Evolutionary conservation across 2,888 invertebrate species (phyloP), one percentile per base, ranked within the genome.

Genomic region (Cephus pulcher): DNA sequence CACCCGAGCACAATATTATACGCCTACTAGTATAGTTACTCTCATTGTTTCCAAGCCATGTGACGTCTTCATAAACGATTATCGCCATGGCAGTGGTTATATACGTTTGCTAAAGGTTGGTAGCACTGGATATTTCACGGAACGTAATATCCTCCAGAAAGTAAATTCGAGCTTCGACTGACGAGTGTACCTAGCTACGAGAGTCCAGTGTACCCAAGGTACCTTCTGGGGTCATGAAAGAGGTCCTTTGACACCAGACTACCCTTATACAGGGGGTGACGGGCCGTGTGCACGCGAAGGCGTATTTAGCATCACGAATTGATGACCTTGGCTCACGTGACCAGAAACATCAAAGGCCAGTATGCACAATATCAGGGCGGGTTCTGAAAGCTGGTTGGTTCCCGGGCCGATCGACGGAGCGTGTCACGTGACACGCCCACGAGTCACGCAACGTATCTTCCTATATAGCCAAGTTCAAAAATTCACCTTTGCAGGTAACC

Each of bases 361-460:
- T 80, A 79, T 81, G 80, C 80, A 81, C 80, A 80, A 80, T 78
- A 79, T 80, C 84, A 85, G 82, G 84, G 85, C 86, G 82, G 87
- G 84, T 85, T 87, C 87, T 86, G 84, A 81, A 86, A 88, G 88
- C 87, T 86, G 89, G 88, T 91, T 91, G 90, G 91, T 81, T 85
- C 86, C 80, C 83, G 82, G 82, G 80, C 79, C 85, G 85, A 86
- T 87, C 86, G 87, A 81, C 87, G 85, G 86, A 88, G 88, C 88
- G 85, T 88, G 87, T 89, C 90, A 86, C 87, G 87, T 85, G 88
- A 84, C 87, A 89, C 90, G 90, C 90, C 90, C 88, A 88, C 89
- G 86, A 86, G 88, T 89, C 90, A 91, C 90, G 90, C 90, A 79
- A 85, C 78, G 81, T 81, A 84, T 81, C 80, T 80, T 80, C 75